Percentiles rank a stretch among this genome's conserved stretches.
Conservation (phyloP, 1,140 invertebrate species). For the Diuraphis noxia region DNA sequence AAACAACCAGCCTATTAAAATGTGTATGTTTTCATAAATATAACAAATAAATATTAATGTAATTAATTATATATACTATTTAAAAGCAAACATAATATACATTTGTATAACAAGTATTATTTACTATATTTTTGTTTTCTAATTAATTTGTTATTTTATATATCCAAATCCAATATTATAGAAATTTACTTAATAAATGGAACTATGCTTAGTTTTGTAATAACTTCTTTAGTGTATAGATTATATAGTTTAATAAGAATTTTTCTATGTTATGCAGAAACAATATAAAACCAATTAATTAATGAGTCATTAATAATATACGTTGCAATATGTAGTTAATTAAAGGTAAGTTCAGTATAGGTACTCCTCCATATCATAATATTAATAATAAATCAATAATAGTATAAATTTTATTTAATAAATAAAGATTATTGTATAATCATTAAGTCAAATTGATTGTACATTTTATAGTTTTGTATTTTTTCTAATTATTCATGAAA, state of each 20-base stretch:
- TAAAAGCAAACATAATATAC: not conserved
- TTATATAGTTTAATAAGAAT: not conserved
- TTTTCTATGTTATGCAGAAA: not conserved
- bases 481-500: not conserved
- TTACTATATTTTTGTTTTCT: not conserved
- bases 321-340: too few relatives aligned
- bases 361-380: too few relatives aligned
- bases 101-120: not conserved
- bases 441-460: not conserved
- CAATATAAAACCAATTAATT: too few relatives aligned
- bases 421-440: not conserved
- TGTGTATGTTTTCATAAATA: not conserved
- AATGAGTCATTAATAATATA: too few relatives aligned
- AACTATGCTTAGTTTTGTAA: not conserved
- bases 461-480: not conserved
- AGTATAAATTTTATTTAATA: not conserved
- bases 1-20: constrained; percentile 35
- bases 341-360: too few relatives aligned
- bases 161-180: not conserved
- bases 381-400: not conserved
- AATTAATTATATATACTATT: not conserved
- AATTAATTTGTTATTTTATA: not conserved
- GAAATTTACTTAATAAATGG: not conserved
- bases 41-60: not conserved
- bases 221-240: not conserved